Conservation (phyloP, 2,113 vertebrate genomes). For the Misgurnus anguillicaudatus region DNA sequence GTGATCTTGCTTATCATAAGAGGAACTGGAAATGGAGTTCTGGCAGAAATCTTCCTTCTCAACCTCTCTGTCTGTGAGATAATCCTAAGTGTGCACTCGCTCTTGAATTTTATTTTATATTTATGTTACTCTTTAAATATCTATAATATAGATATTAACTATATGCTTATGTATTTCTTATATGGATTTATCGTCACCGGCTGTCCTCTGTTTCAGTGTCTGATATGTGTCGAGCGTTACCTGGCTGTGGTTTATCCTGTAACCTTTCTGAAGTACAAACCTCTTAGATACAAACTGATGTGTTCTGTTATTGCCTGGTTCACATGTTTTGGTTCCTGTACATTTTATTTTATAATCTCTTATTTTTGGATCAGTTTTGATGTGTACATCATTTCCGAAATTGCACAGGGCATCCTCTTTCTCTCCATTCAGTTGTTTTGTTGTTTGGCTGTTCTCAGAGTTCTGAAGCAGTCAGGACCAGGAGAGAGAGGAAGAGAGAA, state of each 20-base stretch:
- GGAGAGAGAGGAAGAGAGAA: no score
- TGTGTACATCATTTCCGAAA: no score
- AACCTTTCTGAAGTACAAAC: conserved; percentile 9
- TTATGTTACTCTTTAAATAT: background rate
- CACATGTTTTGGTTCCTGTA: background rate
- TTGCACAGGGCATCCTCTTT: background rate
- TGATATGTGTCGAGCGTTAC: no score
- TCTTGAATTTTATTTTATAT: background rate
- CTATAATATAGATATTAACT: background rate
- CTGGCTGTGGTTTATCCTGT: no score
- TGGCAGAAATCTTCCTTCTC: background rate
- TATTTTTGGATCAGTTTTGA: no score
- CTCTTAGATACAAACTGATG: conserved; percentile 27
- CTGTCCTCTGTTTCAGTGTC: background rate
- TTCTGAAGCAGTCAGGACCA: no score
- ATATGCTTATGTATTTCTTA: accelerated
- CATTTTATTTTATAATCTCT: background rate
- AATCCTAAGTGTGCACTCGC: conserved; percentile 5
- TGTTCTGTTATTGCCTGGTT: conserved; percentile 27
- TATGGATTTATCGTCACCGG: background rate
- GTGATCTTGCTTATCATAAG: conserved; percentile 20
- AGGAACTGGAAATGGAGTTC: background rate
- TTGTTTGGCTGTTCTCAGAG: no score
- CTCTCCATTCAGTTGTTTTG: no score
- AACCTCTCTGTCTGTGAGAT: no score